Conservation (phyloP, 2,888 invertebrate species). For the Erynnis tages region DNA sequence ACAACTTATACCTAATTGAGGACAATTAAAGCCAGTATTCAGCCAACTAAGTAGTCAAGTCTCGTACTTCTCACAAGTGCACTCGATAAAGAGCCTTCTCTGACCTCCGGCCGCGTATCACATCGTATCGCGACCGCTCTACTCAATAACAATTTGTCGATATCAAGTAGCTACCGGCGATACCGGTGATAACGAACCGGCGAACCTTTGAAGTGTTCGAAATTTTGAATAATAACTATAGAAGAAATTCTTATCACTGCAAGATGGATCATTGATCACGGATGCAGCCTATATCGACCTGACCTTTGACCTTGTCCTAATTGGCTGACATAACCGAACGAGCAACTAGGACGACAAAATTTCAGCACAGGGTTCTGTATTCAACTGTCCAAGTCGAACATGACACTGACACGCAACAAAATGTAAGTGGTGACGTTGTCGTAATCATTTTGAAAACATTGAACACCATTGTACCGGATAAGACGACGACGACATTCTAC, state of each 20-base stretch:
- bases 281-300: too few relatives aligned
- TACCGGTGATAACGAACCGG: conserved; percentile 1
- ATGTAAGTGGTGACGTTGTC: too few relatives aligned
- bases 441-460: too few relatives aligned
- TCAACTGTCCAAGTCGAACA: too few relatives aligned
- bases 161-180: conserved; percentile 17
- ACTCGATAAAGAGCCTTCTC: conserved; percentile 19
- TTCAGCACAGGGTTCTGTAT: too few relatives aligned
- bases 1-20: too few relatives aligned
- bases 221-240: background rate
- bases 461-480: too few relatives aligned
- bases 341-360: too few relatives aligned
- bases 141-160: conserved; percentile 35
- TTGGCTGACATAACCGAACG: too few relatives aligned
- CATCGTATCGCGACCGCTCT: conserved; percentile 22
- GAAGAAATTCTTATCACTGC: background rate
- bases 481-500: too few relatives aligned
- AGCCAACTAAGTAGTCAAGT: background rate
- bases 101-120: conserved; percentile 15
- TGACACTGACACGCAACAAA: too few relatives aligned
- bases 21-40: background rate
- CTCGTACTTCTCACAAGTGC: conserved; percentile 1
- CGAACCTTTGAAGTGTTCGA: conserved; percentile 6
- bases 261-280: background rate
- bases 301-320: too few relatives aligned